phyloP scores from a whole-genome alignment of 23 tunicate genomes.

The Diplosoma virens region DNA sequence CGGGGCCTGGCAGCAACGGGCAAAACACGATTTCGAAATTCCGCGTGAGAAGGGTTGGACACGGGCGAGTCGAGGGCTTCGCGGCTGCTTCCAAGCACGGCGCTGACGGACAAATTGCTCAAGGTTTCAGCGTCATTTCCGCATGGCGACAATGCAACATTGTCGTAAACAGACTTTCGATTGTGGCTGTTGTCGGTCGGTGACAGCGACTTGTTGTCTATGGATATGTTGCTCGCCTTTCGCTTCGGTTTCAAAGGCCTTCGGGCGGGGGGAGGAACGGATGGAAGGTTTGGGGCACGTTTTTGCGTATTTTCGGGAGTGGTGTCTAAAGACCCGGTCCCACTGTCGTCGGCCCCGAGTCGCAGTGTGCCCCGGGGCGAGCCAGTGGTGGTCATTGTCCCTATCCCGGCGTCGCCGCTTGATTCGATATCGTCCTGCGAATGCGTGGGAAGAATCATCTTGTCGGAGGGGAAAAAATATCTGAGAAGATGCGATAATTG shows the following conservation, averaged over 20 bases:
- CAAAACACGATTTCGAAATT: background rate
- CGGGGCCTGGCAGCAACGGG: background rate
- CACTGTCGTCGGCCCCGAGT: constrained; percentile 66
- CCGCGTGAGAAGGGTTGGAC: background rate
- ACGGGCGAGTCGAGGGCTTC: constrained; percentile 30
- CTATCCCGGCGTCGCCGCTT: constrained; percentile 44
- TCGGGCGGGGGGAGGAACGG: constrained; percentile 27
- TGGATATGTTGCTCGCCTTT: constrained; percentile 6
- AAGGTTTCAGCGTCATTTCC: constrained; percentile 8
- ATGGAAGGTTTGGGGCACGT: constrained; percentile 41
- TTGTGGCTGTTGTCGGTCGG: background rate
- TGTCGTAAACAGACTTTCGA: constrained; percentile 63
- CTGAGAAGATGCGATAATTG: too few species aligned
- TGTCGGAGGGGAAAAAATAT: constrained; percentile 12
- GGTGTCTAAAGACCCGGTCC: constrained; percentile 75
- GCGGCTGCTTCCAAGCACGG: constrained; percentile 67
- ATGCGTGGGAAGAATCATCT: background rate
- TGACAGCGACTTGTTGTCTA: background rate
- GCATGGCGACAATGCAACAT: constrained; percentile 44
- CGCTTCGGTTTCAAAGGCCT: constrained; percentile 45
- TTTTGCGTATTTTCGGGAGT: constrained; percentile 70
- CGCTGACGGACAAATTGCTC: constrained; percentile 45
- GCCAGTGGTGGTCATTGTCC: constrained; percentile 54
- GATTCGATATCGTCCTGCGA: background rate
- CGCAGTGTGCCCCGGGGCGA: constrained; percentile 60